Evolutionary conservation across 2,888 invertebrate genomes (phyloP), one percentile per base, ranked within the genome.

Genomic region (Ametastegia equiseti): DNA sequence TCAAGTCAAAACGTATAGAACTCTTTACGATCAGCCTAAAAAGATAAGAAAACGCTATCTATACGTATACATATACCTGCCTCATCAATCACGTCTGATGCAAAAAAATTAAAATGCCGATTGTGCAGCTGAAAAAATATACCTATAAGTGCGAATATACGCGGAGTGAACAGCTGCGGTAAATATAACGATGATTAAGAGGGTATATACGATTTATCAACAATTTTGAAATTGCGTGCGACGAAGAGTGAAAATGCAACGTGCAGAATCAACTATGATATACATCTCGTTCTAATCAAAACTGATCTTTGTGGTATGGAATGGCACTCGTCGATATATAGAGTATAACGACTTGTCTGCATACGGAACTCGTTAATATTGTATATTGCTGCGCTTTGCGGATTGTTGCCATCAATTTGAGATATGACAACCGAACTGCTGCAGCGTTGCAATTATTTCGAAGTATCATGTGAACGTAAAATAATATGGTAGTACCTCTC

Each of bases 371-470:
- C 15, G 30, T 60, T 30, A 60, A 54, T 60, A 13, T 30, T 1
- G 15, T 30, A 15, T 60, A 30, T 30, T 60, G 60, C n/a, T 5
- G 30, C 60, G 30, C 27, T 60, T 15, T 42, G 30, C 60, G 30
- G 30, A 60, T 60, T 15, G 30, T 60, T 60, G 30, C 60, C 39
- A 67, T 67, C 23, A 11, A 39, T 67, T 19, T 23, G 39, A 13
- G 36, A 65, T 33, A 33, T n/a, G 63, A 65, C 33, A 30, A 65
- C n/a, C 63, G 13, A 36, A 65, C n/a, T n/a, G n/a, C n/a, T n/a
- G n/a, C 54, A 23, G 33, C 36, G 63, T 65, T 36, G 33, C 33
- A n/a, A 65, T 65, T n/a, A 65, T 65, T 65, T n/a, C 36, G 36
- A 33, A 30, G 33, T 65, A 30, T 13, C 30, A 65, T 65, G 15